Conservation (phyloP, 2,113 vertebrate genomes). For the Dipodomys ordii region DNA sequence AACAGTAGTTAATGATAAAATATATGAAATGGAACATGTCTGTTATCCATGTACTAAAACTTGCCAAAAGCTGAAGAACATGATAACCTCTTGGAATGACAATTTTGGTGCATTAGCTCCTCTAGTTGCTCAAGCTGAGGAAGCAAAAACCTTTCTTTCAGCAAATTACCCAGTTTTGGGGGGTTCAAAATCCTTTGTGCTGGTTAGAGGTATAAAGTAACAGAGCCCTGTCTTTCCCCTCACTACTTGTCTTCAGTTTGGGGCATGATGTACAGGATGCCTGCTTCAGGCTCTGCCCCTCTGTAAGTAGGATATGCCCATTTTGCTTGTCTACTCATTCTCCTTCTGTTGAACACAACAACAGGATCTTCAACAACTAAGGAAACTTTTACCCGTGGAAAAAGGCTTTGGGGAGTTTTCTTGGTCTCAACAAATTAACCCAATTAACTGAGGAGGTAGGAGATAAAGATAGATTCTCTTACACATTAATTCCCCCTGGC, state of each 20-base stretch:
- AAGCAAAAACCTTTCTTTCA: not conserved
- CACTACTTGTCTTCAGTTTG: not conserved
- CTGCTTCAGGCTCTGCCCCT: not conserved
- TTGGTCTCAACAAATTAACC: constrained; percentile 46
- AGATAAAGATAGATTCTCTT: constrained; percentile 54
- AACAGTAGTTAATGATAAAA: not conserved
- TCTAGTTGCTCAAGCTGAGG: not conserved
- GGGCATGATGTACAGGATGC: not conserved
- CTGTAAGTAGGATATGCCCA: not conserved
- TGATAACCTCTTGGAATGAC: not conserved
- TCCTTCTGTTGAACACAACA: not conserved
- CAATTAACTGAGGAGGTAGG: constrained; percentile 30
- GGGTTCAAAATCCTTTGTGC: not conserved
- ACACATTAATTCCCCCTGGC: not conserved
- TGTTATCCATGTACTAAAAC: not conserved
- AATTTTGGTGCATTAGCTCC: not conserved
- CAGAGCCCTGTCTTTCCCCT: not conserved
- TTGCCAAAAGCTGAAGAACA: not conserved
- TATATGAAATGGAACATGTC: not conserved
- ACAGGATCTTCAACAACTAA: not conserved
- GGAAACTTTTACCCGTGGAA: not conserved
- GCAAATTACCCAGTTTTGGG: not conserved
- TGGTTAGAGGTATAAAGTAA: not conserved
- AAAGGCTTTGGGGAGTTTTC: constrained; percentile 43
- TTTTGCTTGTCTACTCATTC: rapidly evolving